phyloP scores from a whole-genome alignment of 2,888 invertebrate genomes.

The Stenurella melanura region DNA sequence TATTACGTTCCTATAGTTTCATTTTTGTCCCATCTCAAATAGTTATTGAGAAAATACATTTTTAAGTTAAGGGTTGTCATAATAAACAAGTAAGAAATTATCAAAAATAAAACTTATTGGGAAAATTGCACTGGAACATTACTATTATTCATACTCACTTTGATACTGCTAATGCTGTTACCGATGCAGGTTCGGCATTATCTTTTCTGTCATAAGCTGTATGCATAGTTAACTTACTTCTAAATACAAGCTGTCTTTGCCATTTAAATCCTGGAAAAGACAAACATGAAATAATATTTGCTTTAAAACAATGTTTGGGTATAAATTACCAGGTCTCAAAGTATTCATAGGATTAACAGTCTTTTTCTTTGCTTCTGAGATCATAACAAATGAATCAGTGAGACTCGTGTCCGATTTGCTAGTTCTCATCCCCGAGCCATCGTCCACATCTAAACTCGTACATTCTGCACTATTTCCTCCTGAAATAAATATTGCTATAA shows the following conservation, averaged over 20 bases:
- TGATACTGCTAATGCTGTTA: constrained; percentile 95
- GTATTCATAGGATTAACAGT: constrained; percentile 70
- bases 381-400: constrained; percentile 91
- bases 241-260: constrained; percentile 93
- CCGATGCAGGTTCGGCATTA: constrained; percentile 97
- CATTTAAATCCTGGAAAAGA: constrained; percentile 83
- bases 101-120: too few relatives aligned
- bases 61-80: too few relatives aligned
- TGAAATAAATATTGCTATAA: constrained; percentile 57
- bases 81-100: too few relatives aligned
- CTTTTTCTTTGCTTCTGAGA: constrained; percentile 77
- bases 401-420: constrained; percentile 95
- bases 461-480: constrained; percentile 76
- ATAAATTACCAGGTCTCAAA: constrained; percentile 68
- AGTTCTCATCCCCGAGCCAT: constrained; percentile 79
- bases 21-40: too few relatives aligned
- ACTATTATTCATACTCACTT: constrained; percentile 73
- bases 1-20: too few relatives aligned
- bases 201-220: constrained; percentile 97
- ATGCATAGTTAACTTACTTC: constrained; percentile 98
- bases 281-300: neutral
- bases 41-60: too few relatives aligned
- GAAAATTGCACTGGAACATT: neutral
- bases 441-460: constrained; percentile 70
- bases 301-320: neutral